phyloP scores from a whole-genome alignment of 2,888 invertebrate species.

The Podabrus alpinus region DNA sequence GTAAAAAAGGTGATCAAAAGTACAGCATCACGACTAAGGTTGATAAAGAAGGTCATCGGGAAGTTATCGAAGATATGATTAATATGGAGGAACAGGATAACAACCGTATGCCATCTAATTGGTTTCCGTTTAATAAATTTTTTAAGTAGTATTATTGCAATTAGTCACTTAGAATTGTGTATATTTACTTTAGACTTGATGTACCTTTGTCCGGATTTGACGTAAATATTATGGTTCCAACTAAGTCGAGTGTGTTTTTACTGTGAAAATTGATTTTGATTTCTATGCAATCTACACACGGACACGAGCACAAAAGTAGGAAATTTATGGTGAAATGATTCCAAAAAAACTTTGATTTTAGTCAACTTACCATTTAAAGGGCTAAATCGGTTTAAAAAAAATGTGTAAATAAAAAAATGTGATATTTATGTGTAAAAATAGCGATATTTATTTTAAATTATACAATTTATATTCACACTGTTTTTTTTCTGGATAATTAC shows the following conservation, averaged over 20 bases:
- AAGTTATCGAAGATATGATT: slow-evolving; percentile 46
- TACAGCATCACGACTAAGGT: slow-evolving; percentile 57
- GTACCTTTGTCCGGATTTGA: background rate
- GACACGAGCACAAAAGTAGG: background rate
- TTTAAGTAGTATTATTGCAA: slow-evolving; percentile 36
- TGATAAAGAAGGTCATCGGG: slow-evolving; percentile 48
- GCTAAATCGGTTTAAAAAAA: background rate
- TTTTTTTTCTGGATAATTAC: background rate
- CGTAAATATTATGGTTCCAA: background rate
- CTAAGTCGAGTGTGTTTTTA: background rate
- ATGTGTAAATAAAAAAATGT: background rate
- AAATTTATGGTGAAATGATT: background rate
- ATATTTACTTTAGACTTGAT: background rate
- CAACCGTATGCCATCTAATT: slow-evolving; percentile 32
- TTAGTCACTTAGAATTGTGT: background rate
- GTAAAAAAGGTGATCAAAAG: slow-evolving; percentile 48
- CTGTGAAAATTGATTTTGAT: background rate
- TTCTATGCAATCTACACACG: background rate
- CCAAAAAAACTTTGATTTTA: background rate
- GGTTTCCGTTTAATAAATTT: slow-evolving; percentile 42
- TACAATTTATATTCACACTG: background rate
- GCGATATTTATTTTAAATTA: background rate
- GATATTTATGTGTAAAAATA: background rate
- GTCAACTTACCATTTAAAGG: background rate
- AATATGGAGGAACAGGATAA: slow-evolving; percentile 49